Evolutionary conservation across 2,113 vertebrate genomes (phyloP), one percentile per base, ranked within the genome.

Genomic region (Cathartes aura): DNA sequence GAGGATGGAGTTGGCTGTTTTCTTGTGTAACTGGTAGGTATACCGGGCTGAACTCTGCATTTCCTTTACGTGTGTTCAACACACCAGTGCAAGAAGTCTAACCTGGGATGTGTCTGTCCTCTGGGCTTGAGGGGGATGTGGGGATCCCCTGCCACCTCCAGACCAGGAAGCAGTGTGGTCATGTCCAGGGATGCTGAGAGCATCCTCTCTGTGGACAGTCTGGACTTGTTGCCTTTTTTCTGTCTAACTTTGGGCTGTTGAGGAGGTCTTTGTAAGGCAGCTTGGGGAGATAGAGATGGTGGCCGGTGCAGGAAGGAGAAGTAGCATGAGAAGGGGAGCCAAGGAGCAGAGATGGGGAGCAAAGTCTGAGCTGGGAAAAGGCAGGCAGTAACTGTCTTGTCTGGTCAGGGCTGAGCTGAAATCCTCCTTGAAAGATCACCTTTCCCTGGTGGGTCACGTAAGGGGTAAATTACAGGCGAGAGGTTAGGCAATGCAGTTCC

Each of bases 81-180:
- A 19, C 2, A 12, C 1, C 27, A 47, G 19, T 34, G 15, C 5
- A 22, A 43, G 14, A 23, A 50, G 14, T 47, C 32, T 48, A 24
- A 15, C 21, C 8, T 2, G 6, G 22, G 11, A 7, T 27, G 4
- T 52, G 17, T 23, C 29, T 53, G 26, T 15, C 11, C 34, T 43
- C 12, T 21, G 29, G 15, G 29, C 23, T 43, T 2, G 30, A 47
- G 23, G 0, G 0, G 8, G 3, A 4, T 34, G 27, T 62, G 15
- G 26, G 38, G 16, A n/a, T 71, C 9, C 18, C 24, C 36, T 74
- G 15, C 27, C 29, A 72, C 11, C 8, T 9, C 4, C 12, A 43
- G 38, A 17, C n/a, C 1, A 8, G 26, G 23, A 71, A 43, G 34
- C 6, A 36, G 18, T 6, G 13, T 58, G 30, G 12, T 40, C 10